A percentile compares a stretch with the other conserved stretches of the same genome.
Evolutionary conservation across 1,140 invertebrate species (phyloP).

Genomic region (Tigriopus japonicus): DNA sequence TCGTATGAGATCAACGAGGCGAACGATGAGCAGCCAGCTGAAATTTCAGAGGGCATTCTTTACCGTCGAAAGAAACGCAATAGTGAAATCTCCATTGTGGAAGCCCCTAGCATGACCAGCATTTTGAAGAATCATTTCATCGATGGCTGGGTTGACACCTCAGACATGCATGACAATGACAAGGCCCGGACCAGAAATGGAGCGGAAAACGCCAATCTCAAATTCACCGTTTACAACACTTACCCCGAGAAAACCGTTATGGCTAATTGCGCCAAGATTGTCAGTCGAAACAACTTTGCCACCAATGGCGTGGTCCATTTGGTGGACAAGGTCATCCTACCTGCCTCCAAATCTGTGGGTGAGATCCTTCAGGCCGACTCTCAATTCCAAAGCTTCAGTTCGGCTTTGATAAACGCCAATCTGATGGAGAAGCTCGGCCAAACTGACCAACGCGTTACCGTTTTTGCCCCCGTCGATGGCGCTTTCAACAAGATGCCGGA

Average conservation of each 20-base stretch:
- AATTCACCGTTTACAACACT: slow-evolving; percentile 2
- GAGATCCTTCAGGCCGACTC: slow-evolving; percentile 29
- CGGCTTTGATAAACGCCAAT: slow-evolving; percentile 25
- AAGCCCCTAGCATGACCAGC: background rate
- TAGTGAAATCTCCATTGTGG: slow-evolving; percentile 1
- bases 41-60: too few species aligned
- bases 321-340: slow-evolving; percentile 29
- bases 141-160: slow-evolving; percentile 2
- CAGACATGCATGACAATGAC: slow-evolving; percentile 11
- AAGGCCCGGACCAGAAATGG: background rate
- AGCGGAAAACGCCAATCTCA: background rate
- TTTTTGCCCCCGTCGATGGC: slow-evolving; percentile 33
- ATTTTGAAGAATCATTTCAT: slow-evolving; percentile 12
- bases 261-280: slow-evolving; percentile 27
- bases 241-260: slow-evolving; percentile 23
- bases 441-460: slow-evolving; percentile 29
- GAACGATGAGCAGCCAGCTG: background rate
- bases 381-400: slow-evolving; percentile 31
- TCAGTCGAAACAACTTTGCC: slow-evolving; percentile 27
- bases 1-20: background rate
- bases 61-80: background rate
- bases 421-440: slow-evolving; percentile 25
- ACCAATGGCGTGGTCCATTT: slow-evolving; percentile 35
- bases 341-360: slow-evolving; percentile 28
- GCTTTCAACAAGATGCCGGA: slow-evolving; percentile 29